These are phyloP conservation scores for Heteromyza rotundicornis DNA, from an alignment of 2,888 invertebrate genomes.

Conservation along the genomic window DNA sequence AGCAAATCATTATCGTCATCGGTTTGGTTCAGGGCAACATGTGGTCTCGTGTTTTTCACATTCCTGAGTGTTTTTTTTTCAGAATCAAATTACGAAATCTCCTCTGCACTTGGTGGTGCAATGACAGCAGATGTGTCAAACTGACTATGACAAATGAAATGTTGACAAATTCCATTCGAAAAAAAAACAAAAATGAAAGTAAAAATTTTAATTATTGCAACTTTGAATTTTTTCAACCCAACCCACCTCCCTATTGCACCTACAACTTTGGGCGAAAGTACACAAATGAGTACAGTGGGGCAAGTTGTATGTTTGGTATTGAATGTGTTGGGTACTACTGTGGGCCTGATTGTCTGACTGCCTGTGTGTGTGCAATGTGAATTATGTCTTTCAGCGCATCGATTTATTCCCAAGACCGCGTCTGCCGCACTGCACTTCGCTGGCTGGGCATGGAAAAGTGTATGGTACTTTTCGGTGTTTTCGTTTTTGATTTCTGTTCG, in stretches of 20 bases:
- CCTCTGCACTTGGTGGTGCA: neutral
- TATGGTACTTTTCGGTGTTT: constrained; percentile 1
- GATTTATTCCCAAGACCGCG: constrained; percentile 26
- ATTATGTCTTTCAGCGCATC: constrained; percentile 51
- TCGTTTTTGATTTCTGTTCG: neutral
- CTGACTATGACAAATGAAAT: constrained; percentile 19
- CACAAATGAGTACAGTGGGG: neutral
- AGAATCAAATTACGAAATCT: neutral
- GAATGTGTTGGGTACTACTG: neutral
- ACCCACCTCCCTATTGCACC: too few relatives aligned
- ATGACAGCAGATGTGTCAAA: constrained; percentile 23
- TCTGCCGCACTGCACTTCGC: neutral
- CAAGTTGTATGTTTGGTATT: neutral
- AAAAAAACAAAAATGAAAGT: neutral
- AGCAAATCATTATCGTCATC: neutral
- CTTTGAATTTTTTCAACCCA: too few relatives aligned
- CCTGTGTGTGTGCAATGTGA: constrained; percentile 44
- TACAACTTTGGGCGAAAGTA: too few relatives aligned
- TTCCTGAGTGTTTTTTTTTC: neutral
- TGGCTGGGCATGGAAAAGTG: too few relatives aligned
- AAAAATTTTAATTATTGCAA: constrained; percentile 16
- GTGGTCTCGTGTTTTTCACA: constrained; percentile 5
- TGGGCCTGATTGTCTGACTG: constrained; percentile 15
- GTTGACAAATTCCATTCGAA: constrained; percentile 3
- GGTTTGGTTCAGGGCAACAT: too few relatives aligned